Evolutionary conservation across 2,888 invertebrate species (phyloP).

Genomic region (Oscheius sp.): DNA sequence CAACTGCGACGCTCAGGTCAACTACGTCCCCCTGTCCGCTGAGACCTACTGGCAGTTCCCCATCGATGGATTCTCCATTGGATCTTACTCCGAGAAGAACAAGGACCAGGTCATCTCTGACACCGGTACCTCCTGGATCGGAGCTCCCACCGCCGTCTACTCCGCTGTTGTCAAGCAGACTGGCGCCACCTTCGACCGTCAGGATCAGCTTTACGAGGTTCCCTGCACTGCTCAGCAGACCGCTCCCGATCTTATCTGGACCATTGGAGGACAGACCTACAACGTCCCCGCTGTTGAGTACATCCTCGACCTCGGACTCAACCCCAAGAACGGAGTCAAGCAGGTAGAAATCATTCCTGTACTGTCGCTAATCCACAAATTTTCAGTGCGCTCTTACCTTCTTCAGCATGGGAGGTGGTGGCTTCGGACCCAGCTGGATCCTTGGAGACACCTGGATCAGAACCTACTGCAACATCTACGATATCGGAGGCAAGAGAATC

Average conservation of each 20-base stretch:
- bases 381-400: constrained; percentile 51
- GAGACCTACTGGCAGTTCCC: constrained; percentile 70
- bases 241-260: constrained; percentile 59
- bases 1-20: constrained; percentile 62
- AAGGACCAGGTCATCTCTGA: constrained; percentile 63
- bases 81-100: constrained; percentile 51
- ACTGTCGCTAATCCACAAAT: not conserved
- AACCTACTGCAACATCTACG: constrained; percentile 62
- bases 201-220: constrained; percentile 56
- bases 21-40: constrained; percentile 64
- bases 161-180: constrained; percentile 51
- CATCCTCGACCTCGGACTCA: constrained; percentile 64
- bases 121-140: constrained; percentile 67
- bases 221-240: constrained; percentile 51
- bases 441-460: constrained; percentile 61
- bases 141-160: constrained; percentile 51
- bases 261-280: constrained; percentile 61
- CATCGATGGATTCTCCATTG: constrained; percentile 57
- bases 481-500: constrained; percentile 59
- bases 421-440: constrained; percentile 55
- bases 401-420: constrained; percentile 48
- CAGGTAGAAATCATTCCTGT: constrained; percentile 26
- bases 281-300: constrained; percentile 64
- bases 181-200: constrained; percentile 57
- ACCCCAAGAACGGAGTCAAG: constrained; percentile 48